Base-by-base conservation (phyloP, 35 echinoderm and acorn worm genomes). In the Lytechinus variegatus region DNA sequence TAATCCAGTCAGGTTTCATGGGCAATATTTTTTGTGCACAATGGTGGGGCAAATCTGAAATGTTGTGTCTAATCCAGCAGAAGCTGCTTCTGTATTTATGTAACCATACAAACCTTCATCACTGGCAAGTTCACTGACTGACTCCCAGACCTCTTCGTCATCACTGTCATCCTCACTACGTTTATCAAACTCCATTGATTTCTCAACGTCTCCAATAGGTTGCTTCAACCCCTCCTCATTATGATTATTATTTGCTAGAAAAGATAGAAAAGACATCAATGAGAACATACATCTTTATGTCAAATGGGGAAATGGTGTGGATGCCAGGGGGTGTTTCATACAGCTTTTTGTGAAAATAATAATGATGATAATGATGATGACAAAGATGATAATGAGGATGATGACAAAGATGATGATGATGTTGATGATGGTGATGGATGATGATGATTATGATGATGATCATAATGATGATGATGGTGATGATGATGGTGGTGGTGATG, bases 61-160 rank as follows among this genome's bases (percentile, higher is more conserved):
- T 2, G 33, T 44, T 44, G 33, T 44, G 33, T 44, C 33, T 44
- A 44, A 44, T 44, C 33, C 33, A 44, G 33, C 33, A 44, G 33
- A 44, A 44, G 33, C 33, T 44, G 33, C 33, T 44, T 44, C 33
- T 44, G 33, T 44, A 44, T 44, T 44, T 44, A 44, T 44, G 33
- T 44, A 10, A 93, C 10, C 21, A 16, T 93, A 33, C 92, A 56
- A 53, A 93, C 92, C 92, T 93, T 93, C 92, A 57, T 93, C 92
- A 93, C 92, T 93, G 5, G 53, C 92, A 10, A 93, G 92, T 57
- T 93, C 92, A 57, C 92, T 93, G n/a, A 33, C 28, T 14, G 52
- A 27, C 54, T 93, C 92, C 92, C 92, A 93, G 9, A 19, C 92
- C 27, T 55, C 92, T 5, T n/a, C 92, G 0, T 93, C 92, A 3